phyloP scores from a whole-genome alignment of 2,113 vertebrate genomes.

The Phylloscopus trochiloides region DNA sequence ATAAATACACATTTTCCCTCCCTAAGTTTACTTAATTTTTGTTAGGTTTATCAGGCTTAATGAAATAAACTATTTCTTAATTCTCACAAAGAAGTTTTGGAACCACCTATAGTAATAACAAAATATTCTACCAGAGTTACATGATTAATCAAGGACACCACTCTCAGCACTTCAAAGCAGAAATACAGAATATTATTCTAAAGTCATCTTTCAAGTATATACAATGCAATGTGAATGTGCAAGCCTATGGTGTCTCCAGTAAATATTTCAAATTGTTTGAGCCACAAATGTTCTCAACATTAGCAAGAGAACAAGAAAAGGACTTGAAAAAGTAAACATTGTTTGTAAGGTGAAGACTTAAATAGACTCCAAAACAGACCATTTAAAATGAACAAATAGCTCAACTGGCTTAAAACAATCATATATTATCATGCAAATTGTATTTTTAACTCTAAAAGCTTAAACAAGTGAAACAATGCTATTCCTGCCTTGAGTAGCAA shows the following conservation, averaged over 20 bases:
- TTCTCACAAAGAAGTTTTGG: background rate
- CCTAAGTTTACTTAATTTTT: background rate
- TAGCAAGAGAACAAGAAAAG: background rate
- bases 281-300: background rate
- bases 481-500: background rate
- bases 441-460: background rate
- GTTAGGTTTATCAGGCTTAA: background rate
- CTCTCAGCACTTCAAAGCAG: background rate
- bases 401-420: background rate
- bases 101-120: background rate
- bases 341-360: background rate
- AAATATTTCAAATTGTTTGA: background rate
- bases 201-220: background rate
- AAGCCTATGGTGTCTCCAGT: background rate
- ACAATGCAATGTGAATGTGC: background rate
- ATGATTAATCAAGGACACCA: background rate
- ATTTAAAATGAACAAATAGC: background rate
- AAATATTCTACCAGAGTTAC: background rate
- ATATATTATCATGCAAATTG: background rate
- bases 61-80: background rate
- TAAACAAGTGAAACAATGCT: background rate
- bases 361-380: background rate
- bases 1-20: fast-evolving
- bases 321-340: background rate
- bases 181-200: background rate